phyloP scores from a whole-genome alignment of 1,140 invertebrate genomes.

The Popillia japonica region DNA sequence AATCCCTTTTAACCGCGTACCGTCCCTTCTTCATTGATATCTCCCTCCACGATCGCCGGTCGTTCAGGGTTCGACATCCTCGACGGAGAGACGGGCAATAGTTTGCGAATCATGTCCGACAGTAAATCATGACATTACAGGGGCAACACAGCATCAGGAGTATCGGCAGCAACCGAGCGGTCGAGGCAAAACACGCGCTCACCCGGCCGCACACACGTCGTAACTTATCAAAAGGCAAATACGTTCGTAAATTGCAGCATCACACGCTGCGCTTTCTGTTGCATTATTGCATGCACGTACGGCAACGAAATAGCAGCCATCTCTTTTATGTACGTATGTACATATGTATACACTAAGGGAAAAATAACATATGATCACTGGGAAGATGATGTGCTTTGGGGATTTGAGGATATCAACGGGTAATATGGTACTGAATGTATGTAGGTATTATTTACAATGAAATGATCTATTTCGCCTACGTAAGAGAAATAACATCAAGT shows the following conservation, averaged over 20 bases:
- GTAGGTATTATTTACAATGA: too few relatives aligned
- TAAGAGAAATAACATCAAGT: too few relatives aligned
- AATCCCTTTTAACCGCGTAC: background rate
- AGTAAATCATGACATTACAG: constrained; percentile 19
- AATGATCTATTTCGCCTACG: too few relatives aligned
- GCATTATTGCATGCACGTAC: constrained; percentile 2
- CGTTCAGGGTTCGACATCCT: background rate
- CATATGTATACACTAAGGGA: too few relatives aligned
- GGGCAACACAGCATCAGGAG: constrained; percentile 1
- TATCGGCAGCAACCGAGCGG: background rate
- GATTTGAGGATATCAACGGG: too few relatives aligned
- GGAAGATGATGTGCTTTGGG: too few relatives aligned
- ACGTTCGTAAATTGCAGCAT: constrained; percentile 13
- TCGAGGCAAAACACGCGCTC: background rate
- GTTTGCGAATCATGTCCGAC: constrained; percentile 33
- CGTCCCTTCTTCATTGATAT: background rate
- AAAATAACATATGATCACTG: too few relatives aligned
- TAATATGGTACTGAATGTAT: too few relatives aligned
- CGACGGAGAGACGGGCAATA: constrained; percentile 19
- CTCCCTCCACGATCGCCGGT: background rate
- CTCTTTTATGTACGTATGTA: background rate
- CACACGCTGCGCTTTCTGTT: background rate
- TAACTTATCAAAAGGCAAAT: constrained; percentile 21
- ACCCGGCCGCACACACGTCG: background rate
- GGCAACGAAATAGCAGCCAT: background rate